These are phyloP conservation scores for Oryzias curvinotus DNA, from an alignment of 2,113 vertebrate species.

Conservation along the genomic window DNA sequence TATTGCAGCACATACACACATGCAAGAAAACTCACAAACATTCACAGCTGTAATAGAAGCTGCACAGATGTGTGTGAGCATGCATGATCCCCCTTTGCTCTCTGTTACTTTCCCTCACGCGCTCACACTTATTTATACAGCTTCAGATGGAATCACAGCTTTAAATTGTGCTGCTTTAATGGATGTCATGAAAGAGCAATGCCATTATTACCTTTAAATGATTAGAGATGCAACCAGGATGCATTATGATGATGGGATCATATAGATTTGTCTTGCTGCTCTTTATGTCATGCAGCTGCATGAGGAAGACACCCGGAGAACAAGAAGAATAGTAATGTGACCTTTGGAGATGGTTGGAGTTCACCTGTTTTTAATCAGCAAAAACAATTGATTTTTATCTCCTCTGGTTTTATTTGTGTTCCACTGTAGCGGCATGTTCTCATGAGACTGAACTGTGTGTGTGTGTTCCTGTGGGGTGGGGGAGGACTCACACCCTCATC, in stretches of 20 bases:
- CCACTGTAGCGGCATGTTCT: conserved; percentile 64
- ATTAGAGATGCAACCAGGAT: conserved; percentile 71
- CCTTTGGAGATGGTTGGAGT: conserved; percentile 75
- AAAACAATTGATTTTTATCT: conserved; percentile 77
- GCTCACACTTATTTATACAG: conserved; percentile 40
- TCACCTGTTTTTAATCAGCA: conserved; percentile 78
- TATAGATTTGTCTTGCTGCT: conserved; percentile 56
- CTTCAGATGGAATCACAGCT: conserved; percentile 71
- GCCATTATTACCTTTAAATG: conserved; percentile 74
- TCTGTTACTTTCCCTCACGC: conserved; percentile 3
- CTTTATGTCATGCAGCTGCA: conserved; percentile 65
- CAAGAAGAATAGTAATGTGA: conserved; percentile 74
- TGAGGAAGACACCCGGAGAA: conserved; percentile 42
- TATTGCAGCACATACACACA: conserved; percentile 58
- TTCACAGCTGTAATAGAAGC: conserved; percentile 66
- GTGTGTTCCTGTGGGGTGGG: conserved; percentile 17
- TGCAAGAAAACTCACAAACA: conserved; percentile 17
- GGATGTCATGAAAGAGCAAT: conserved; percentile 65
- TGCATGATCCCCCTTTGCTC: conserved; percentile 12
- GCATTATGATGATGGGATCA: conserved; percentile 73
- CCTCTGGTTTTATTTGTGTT: conserved; percentile 72
- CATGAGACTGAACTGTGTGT: conserved; percentile 53
- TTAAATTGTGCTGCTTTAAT: conserved; percentile 68
- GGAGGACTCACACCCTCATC: conserved; percentile 64
- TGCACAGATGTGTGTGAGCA: conserved; percentile 42